Conservation (phyloP, 2,113 vertebrate genomes). For the Cololabis saira region DNA sequence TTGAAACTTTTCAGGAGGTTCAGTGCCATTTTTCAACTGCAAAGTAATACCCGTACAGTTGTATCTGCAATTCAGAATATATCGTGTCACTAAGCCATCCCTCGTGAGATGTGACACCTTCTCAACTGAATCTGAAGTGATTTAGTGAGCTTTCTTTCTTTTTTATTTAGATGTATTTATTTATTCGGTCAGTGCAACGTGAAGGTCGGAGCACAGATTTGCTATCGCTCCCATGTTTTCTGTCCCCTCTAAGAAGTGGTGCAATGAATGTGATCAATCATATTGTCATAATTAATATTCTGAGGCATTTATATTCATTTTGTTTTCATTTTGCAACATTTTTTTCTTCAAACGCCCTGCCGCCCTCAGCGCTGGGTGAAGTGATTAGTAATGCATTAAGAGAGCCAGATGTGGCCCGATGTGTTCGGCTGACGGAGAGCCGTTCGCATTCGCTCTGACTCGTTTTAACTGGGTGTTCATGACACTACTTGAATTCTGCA, state of each 20-base stretch:
- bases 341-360: slow-evolving; percentile 30
- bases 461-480: slow-evolving; percentile 55
- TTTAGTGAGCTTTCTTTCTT: neutral
- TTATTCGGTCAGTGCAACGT: neutral
- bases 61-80: slow-evolving; percentile 16
- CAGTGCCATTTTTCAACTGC: neutral
- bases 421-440: slow-evolving; percentile 4
- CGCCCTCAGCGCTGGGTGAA: neutral
- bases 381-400: slow-evolving; percentile 3
- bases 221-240: slow-evolving; percentile 41
- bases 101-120: slow-evolving; percentile 7
- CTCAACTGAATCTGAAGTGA: no score
- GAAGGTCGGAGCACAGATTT: slow-evolving; percentile 28
- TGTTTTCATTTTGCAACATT: slow-evolving; percentile 10
- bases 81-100: slow-evolving; percentile 39
- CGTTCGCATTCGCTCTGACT: slow-evolving; percentile 25
- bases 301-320: slow-evolving; percentile 1
- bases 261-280: slow-evolving; percentile 21
- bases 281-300: slow-evolving; percentile 14
- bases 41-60: slow-evolving; percentile 3
- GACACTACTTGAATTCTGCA: slow-evolving; percentile 80
- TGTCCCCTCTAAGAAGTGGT: slow-evolving; percentile 70
- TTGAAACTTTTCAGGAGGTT: neutral
- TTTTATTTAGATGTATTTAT: slow-evolving; percentile 7
- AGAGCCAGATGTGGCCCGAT: slow-evolving; percentile 26